Evolutionary conservation across 2,797 vertebrate species (phyloP).

Genomic region (Poliocrania exsul): DNA sequence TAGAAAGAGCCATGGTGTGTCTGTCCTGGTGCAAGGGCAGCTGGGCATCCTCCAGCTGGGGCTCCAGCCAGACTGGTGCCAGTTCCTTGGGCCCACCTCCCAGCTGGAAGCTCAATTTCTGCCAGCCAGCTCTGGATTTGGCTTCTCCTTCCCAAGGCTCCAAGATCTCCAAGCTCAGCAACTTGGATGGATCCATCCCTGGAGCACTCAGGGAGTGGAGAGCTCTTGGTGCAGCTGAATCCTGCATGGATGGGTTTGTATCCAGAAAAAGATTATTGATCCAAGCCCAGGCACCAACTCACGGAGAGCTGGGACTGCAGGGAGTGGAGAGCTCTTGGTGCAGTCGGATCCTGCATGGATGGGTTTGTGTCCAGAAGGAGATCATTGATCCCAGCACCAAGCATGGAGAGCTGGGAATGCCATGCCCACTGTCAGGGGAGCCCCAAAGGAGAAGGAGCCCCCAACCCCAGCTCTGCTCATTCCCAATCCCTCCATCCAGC

Average conservation of each 20-base stretch:
- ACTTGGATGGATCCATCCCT: neutral
- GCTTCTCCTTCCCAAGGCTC: neutral
- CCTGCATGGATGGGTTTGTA: neutral
- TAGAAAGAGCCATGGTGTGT: rapidly evolving
- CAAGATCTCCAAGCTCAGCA: neutral
- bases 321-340: neutral
- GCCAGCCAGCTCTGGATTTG: neutral
- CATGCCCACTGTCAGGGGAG: rapidly evolving
- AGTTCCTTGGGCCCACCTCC: neutral
- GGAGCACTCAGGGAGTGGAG: neutral
- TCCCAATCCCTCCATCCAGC: neutral
- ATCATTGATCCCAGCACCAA: rapidly evolving
- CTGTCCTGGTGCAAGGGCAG: neutral
- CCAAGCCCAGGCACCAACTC: neutral
- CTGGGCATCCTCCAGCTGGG: neutral
- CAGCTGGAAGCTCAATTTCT: neutral
- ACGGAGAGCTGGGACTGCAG: neutral
- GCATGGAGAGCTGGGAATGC: neutral
- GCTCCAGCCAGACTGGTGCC: neutral
- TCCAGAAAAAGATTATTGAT: rapidly evolving
- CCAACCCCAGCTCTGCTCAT: neutral
- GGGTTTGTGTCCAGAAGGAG: neutral
- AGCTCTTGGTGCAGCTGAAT: neutral
- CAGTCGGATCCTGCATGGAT: neutral
- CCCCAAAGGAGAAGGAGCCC: neutral